Conservation (phyloP, 2,113 vertebrate species). For the Notarius quadriscutis region DNA sequence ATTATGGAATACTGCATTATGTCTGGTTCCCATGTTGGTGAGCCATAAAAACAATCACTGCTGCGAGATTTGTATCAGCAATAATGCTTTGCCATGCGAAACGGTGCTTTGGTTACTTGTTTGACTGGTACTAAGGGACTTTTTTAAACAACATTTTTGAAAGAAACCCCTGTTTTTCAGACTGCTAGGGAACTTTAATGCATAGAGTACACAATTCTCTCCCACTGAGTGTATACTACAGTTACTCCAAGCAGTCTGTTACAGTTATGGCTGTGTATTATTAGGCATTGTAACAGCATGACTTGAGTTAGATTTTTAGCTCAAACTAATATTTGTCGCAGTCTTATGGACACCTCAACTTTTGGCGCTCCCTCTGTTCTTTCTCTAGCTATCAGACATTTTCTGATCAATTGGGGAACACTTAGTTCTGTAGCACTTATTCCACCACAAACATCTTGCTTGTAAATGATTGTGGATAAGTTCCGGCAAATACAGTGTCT, state of each 20-base stretch:
- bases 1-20: slow-evolving; percentile 35
- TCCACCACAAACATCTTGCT: neutral
- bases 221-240: neutral
- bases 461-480: neutral
- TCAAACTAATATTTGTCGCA: neutral
- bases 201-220: neutral
- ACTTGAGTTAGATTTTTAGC: neutral
- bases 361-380: neutral
- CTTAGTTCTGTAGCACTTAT: neutral
- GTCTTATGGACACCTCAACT: neutral
- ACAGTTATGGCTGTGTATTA: neutral
- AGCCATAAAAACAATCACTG: slow-evolving; percentile 13
- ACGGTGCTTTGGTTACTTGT: slow-evolving; percentile 35
- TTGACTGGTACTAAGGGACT: slow-evolving; percentile 23
- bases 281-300: neutral
- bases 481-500: neutral
- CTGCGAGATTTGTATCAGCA: slow-evolving; percentile 31
- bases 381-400: neutral
- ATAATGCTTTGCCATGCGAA: slow-evolving; percentile 18
- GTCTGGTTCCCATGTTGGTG: slow-evolving; percentile 21
- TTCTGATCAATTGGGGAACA: neutral
- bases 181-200: neutral
- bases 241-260: neutral
- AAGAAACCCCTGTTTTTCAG: neutral
- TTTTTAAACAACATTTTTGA: slow-evolving; percentile 1